Evolutionary conservation across 53 echinoderm and acorn worm species (phyloP).

Genomic region (Stichopus horrens): DNA sequence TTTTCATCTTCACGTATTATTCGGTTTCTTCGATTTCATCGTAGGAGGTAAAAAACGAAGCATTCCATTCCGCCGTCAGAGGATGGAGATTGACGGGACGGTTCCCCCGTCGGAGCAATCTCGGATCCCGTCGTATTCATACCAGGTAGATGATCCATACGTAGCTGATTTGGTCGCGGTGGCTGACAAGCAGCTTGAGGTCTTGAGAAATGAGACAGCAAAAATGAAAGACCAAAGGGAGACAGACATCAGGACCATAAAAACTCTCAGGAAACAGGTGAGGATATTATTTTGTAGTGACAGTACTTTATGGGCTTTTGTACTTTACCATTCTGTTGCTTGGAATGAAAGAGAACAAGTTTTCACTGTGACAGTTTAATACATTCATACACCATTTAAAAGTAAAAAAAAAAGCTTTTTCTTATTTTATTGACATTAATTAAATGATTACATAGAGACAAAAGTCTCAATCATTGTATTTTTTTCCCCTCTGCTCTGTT

Average conservation of each 20-base stretch:
- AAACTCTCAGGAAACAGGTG: slow-evolving; percentile 86
- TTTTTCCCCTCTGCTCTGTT: too few relatives aligned
- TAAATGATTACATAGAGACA: too few relatives aligned
- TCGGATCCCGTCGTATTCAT: neutral
- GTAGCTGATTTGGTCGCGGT: slow-evolving; percentile 80
- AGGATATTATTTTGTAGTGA: neutral
- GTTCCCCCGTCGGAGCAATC: slow-evolving; percentile 56
- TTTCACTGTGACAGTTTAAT: too few relatives aligned
- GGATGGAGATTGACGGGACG: slow-evolving; percentile 94
- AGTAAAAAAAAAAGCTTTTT: too few relatives aligned
- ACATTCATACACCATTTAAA: too few relatives aligned
- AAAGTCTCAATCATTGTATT: too few relatives aligned
- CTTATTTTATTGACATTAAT: too few relatives aligned
- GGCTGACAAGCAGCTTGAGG: slow-evolving; percentile 80
- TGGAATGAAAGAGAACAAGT: too few relatives aligned
- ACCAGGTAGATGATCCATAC: slow-evolving; percentile 73
- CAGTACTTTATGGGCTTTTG: too few relatives aligned
- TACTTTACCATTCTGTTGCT: too few relatives aligned
- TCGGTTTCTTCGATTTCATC: neutral
- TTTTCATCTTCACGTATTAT: neutral
- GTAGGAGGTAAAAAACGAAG: slow-evolving; percentile 90
- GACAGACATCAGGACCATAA: slow-evolving; percentile 72
- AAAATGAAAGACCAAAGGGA: slow-evolving; percentile 62
- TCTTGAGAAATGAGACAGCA: slow-evolving; percentile 63
- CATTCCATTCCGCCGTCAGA: slow-evolving; percentile 91